phyloP scores from a whole-genome alignment of 2,888 invertebrate genomes.

The Meta bourneti region DNA sequence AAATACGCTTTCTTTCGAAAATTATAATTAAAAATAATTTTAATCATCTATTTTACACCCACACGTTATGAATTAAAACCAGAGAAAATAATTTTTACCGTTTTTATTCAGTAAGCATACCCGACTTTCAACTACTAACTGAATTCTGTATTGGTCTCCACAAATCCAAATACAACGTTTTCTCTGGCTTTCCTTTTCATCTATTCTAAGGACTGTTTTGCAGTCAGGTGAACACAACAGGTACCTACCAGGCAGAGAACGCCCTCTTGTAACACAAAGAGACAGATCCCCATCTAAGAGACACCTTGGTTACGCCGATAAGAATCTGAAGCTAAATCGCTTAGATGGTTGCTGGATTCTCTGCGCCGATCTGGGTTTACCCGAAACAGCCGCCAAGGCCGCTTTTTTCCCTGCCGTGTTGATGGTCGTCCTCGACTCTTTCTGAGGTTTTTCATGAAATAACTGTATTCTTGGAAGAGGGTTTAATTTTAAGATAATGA shows the following conservation, averaged over 20 bases:
- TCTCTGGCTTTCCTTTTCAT: too few relatives aligned
- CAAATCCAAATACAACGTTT: too few relatives aligned
- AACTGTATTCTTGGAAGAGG: neutral
- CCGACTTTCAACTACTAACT: too few relatives aligned
- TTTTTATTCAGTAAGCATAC: too few relatives aligned
- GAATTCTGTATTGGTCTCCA: too few relatives aligned
- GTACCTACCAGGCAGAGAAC: slow-evolving; percentile 14
- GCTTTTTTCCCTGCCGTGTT: neutral
- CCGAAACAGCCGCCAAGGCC: slow-evolving; percentile 7
- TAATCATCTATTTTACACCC: too few relatives aligned
- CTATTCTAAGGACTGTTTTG: too few relatives aligned
- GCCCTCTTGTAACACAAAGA: neutral
- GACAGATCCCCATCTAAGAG: slow-evolving; percentile 31
- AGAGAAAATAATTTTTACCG: too few relatives aligned
- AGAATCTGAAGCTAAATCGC: slow-evolving; percentile 30
- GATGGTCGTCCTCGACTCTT: neutral
- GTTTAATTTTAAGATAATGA: neutral
- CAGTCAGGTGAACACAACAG: slow-evolving; percentile 11
- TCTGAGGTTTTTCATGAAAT: too few relatives aligned
- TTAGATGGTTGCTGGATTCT: slow-evolving; percentile 29
- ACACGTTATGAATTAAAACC: too few relatives aligned
- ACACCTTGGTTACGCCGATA: slow-evolving; percentile 40
- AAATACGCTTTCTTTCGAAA: too few relatives aligned
- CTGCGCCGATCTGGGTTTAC: neutral
- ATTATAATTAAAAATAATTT: too few relatives aligned